Evolutionary conservation across 2,797 vertebrate genomes (phyloP), one percentile per base, ranked within the genome.

Genomic region (Anas georgica): DNA sequence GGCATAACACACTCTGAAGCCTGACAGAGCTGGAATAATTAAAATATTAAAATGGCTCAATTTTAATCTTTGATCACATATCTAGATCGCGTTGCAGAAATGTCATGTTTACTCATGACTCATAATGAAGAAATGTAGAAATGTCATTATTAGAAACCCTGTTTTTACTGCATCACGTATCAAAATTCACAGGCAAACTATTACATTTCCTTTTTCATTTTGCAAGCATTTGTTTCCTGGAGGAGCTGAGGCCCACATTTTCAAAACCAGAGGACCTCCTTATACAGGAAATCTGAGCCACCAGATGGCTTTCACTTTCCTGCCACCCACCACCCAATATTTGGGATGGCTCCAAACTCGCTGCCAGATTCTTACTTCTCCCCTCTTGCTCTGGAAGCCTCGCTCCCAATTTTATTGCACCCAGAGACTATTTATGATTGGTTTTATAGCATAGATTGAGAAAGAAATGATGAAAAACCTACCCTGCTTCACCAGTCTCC

Each of bases 111-210:
- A 90, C 96, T 91, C 79, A 74, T 82, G 96, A 90, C 95, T 94
- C 86, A 75, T 82, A 95, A 97, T 93, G 94, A 96, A 97, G 96
- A 96, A 95, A 94, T 94, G 94, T 93, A 89, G 85, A 96, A 93
- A 94, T 94, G 93, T 87, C 92, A 92, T 95, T 95, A 88, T 97
- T 94, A 96, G 81, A 96, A 96, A 94, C 74, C 31, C 63, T 93
- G 91, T 78, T 96, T 96, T 96, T 95, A 95, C 94, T 96, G 91
- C 88, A 92, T 96, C 92, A 94, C 74, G 21, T 95, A 97, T 77
- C 92, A 94, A 88, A 95, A 97, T 96, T 95, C 84, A 1, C 88
- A 95, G 96, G 86, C 88, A 93, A 81, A 93, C 83, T 89, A 93
- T 91, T 93, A 83, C 41, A 95, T 93, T 94, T 83, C 86, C 90